A percentile compares a stretch with the other conserved stretches of the same genome.
These are phyloP conservation scores for Dasypus novemcinctus DNA, from an alignment of 2,113 vertebrate species.

Conservation along the genomic window DNA sequence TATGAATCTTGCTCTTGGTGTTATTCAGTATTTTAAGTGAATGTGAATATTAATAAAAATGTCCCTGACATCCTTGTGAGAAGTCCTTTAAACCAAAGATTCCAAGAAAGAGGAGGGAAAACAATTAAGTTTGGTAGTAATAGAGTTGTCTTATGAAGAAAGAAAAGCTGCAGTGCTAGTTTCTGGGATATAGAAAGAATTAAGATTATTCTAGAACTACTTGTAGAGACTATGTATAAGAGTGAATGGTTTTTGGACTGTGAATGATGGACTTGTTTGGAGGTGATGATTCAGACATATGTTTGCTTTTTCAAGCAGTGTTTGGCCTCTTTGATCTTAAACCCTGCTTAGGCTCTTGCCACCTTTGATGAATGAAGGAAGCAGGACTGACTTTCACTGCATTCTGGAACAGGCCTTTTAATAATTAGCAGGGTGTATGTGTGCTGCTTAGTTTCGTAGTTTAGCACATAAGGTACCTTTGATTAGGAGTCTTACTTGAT, in stretches of 20 bases:
- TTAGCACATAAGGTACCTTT: neutral
- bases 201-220: neutral
- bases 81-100: neutral
- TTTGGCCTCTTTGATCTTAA: slow-evolving; percentile 58
- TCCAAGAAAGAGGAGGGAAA: slow-evolving; percentile 1
- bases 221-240: neutral
- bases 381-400: neutral
- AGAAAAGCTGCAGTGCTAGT: neutral
- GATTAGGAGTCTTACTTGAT: slow-evolving; percentile 46
- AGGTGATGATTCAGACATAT: slow-evolving; percentile 23
- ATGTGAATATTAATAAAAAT: slow-evolving; percentile 23
- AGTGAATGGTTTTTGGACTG: slow-evolving; percentile 46
- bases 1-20: neutral
- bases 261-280: slow-evolving; percentile 27
- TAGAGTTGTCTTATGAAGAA: slow-evolving; percentile 20
- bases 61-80: neutral
- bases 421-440: slow-evolving; percentile 8
- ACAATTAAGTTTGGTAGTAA: neutral
- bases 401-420: slow-evolving; percentile 33
- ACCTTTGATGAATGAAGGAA: slow-evolving; percentile 43
- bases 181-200: neutral
- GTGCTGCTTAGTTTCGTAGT: neutral
- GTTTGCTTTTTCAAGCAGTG: slow-evolving; percentile 22
- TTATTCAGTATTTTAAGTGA: slow-evolving; percentile 18
- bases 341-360: neutral